phyloP scores from a whole-genome alignment of 2,888 invertebrate genomes.

The Ametastegia equiseti region DNA sequence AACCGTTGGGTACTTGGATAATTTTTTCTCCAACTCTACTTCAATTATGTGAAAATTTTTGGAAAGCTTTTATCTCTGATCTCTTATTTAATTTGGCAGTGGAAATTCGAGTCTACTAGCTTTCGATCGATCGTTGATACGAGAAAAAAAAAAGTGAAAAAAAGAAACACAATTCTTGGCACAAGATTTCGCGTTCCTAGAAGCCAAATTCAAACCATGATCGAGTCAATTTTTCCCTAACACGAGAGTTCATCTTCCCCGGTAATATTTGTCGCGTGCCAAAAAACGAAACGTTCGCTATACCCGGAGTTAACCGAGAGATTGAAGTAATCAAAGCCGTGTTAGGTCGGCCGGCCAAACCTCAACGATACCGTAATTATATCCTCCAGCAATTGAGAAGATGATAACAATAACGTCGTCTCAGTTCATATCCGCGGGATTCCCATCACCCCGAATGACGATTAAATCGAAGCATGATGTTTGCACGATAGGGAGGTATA shows the following conservation, averaged over 20 bases:
- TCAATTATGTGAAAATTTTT: neutral
- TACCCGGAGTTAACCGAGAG: neutral
- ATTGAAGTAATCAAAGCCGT: slow-evolving; percentile 1
- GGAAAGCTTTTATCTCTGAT: neutral
- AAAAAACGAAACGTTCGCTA: neutral
- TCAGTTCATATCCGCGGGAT: neutral
- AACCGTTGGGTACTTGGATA: no score
- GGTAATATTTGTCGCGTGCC: neutral
- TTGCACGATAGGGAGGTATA: slow-evolving; percentile 4
- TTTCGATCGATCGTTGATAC: neutral
- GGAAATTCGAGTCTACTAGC: neutral
- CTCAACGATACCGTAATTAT: slow-evolving; percentile 14
- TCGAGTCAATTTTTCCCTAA: slow-evolving; percentile 10
- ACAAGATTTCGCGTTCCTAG: neutral
- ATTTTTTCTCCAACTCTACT: no score
- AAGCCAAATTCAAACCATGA: slow-evolving; percentile 12
- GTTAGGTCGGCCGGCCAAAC: neutral
- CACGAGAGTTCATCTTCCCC: neutral
- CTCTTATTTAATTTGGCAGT: neutral
- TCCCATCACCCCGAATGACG: neutral
- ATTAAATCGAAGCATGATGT: neutral
- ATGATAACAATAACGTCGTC: neutral
- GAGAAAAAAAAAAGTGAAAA: neutral
- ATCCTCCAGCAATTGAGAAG: neutral
- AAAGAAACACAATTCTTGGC: neutral